Evolutionary conservation across 37 sponge, comb jelly and placozoan species (phyloP), one percentile per base, ranked within the genome.

Genomic region (Beroe forskalii): DNA sequence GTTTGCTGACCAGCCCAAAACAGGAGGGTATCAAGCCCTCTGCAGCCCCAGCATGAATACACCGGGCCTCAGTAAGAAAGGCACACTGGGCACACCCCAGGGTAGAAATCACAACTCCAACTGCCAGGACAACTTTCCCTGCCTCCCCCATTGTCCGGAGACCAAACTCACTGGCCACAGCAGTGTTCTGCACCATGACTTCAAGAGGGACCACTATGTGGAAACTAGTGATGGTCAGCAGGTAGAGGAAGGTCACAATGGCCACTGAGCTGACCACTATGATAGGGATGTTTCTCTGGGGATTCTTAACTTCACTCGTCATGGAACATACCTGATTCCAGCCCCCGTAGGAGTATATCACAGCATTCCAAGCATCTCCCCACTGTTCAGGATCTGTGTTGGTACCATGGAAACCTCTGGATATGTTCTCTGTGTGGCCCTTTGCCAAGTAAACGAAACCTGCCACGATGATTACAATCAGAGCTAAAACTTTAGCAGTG

Each of bases 321-420:
- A 72, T 39, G 40, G 22, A 36, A 30, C 75, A 72, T 8, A 72
- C 35, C 75, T 72, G 75, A 3, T 72, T 39, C 75, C 75, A 72
- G 40, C 75, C 75, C 75, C 28, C 38, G 20, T 72, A 72, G 2
- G 75, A 72, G 39, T 39, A 72, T 36, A 72, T 72, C 2, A 72
- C 75, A 4, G 39, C 75, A 36, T 72, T 72, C 75, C 75, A 72
- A 8, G 75, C 75, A 36, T 72, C 75, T 37, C 40, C 75, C 75
- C 75, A 72, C 8, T 37, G 2, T 37, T 37, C 14, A 12, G 40
- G 39, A 36, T 72, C 75, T 36, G 37, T 33, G 75, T 72, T 72
- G 12, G 75, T 72, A 6, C 40, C 40, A 32, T 27, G 2, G 39
- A 72, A 72, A 20, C 75, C 75, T 39, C 28, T 39, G 1, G 75